Percentiles rank a stretch among this genome's conserved stretches.
These are phyloP conservation scores for Mimas tiliae DNA, from an alignment of 2,888 invertebrate species.

Conservation along the genomic window DNA sequence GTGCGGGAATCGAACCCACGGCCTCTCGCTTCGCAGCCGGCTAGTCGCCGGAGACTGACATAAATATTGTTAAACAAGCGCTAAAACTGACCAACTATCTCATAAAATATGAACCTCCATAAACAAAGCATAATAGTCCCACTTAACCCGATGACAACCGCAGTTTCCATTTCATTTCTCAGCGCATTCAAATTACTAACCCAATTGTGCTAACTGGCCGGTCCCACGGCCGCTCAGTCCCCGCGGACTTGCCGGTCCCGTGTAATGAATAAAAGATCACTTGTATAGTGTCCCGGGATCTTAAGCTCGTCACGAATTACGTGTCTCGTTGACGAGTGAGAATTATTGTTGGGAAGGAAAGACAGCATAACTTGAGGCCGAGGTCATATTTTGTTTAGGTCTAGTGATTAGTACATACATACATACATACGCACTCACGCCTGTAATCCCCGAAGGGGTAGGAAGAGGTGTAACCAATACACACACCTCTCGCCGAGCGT, in stretches of 20 bases:
- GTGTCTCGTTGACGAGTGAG: slow-evolving; percentile 46
- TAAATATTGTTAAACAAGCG: too few relatives aligned
- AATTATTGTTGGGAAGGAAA: slow-evolving; percentile 32
- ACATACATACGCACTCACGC: too few relatives aligned
- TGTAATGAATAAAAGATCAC: slow-evolving; percentile 56
- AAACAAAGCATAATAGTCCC: not conserved
- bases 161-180: slow-evolving; percentile 9
- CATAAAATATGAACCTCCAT: not conserved
- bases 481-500: too few relatives aligned
- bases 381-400: too few relatives aligned
- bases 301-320: slow-evolving; percentile 52
- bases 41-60: too few relatives aligned
- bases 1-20: too few relatives aligned
- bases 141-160: not conserved
- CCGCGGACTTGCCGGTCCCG: slow-evolving; percentile 5
- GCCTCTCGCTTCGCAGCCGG: too few relatives aligned
- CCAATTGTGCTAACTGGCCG: slow-evolving; percentile 16
- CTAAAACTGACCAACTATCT: too few relatives aligned
- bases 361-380: not conserved
- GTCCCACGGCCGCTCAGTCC: slow-evolving; percentile 5
- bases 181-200: slow-evolving; percentile 19
- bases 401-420: too few relatives aligned
- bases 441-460: too few relatives aligned
- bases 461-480: too few relatives aligned
- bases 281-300: slow-evolving; percentile 42